phyloP scores from a whole-genome alignment of 2,888 invertebrate species.

The Nomada fabriciana region DNA sequence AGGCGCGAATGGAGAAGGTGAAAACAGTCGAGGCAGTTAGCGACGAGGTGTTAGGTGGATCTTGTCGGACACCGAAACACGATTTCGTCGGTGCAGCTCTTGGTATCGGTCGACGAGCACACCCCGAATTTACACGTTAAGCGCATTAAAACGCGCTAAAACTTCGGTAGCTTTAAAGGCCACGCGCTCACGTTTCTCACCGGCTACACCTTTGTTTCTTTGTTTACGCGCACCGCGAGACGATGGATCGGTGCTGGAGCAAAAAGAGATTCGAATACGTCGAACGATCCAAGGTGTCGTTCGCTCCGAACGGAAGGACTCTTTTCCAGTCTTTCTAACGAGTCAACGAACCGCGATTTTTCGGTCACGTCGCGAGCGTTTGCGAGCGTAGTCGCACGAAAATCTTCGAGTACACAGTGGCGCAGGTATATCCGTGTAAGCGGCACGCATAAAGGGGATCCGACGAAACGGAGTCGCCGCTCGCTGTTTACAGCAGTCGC shows the following conservation, averaged over 20 bases:
- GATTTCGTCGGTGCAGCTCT: constrained; percentile 17
- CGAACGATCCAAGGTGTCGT: constrained; percentile 31
- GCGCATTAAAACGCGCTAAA: constrained; percentile 64
- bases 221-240: constrained; percentile 45
- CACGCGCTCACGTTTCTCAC: constrained; percentile 34
- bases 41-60: constrained; percentile 75
- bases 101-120: constrained; percentile 21
- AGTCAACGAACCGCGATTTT: constrained; percentile 46
- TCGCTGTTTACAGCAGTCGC: constrained; percentile 76
- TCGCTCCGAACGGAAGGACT: background rate
- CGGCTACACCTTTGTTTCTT: constrained; percentile 21
- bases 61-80: constrained; percentile 43
- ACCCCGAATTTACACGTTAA: constrained; percentile 67
- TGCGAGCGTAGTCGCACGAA: constrained; percentile 20
- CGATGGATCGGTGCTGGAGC: background rate
- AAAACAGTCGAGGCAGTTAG: constrained; percentile 75
- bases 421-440: constrained; percentile 9
- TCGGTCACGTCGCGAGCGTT: constrained; percentile 35
- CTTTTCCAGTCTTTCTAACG: background rate
- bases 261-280: constrained; percentile 17
- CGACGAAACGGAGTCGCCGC: constrained; percentile 49
- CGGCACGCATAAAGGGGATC: constrained; percentile 34
- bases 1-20: constrained; percentile 64
- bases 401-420: constrained; percentile 9
- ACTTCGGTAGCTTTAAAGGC: constrained; percentile 64